phyloP scores from a whole-genome alignment of 2,888 invertebrate species.

The Rutpela maculata region DNA sequence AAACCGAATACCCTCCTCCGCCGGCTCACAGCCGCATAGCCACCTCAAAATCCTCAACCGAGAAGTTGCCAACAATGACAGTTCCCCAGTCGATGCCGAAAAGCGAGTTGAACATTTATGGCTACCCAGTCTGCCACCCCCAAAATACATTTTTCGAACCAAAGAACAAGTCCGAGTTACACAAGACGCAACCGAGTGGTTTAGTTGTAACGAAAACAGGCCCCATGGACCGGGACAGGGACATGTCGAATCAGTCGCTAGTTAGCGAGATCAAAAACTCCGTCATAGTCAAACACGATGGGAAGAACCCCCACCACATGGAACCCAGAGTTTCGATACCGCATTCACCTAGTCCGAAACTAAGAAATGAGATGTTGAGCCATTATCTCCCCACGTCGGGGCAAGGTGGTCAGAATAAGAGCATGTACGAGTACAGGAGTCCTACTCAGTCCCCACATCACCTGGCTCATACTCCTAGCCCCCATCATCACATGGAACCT shows the following conservation, averaged over 20 bases:
- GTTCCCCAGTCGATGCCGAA: constrained; percentile 71
- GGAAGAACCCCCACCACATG: constrained; percentile 78
- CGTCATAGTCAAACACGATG: constrained; percentile 88
- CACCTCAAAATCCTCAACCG: constrained; percentile 65
- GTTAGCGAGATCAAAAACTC: constrained; percentile 84
- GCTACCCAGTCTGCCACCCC: constrained; percentile 78
- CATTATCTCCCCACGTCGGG: constrained; percentile 77
- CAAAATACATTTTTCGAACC: constrained; percentile 75
- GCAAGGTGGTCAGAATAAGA: constrained; percentile 66
- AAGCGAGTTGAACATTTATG: constrained; percentile 83
- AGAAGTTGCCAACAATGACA: constrained; percentile 57
- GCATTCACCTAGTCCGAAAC: constrained; percentile 78
- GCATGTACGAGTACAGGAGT: constrained; percentile 70
- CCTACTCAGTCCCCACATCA: constrained; percentile 74
- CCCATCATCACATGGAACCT: constrained; percentile 69
- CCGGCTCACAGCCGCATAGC: constrained; percentile 72
- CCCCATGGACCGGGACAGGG: constrained; percentile 64
- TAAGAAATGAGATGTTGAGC: constrained; percentile 75
- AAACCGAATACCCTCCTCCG: constrained; percentile 74
- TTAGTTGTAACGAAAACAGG: constrained; percentile 70
- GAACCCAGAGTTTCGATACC: constrained; percentile 75
- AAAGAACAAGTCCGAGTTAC: constrained; percentile 78
- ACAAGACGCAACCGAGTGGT: constrained; percentile 66
- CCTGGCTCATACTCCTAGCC: constrained; percentile 68
- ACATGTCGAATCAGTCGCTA: constrained; percentile 82